Conservation (phyloP, 2,113 vertebrate genomes). For the Elephas maximus region DNA sequence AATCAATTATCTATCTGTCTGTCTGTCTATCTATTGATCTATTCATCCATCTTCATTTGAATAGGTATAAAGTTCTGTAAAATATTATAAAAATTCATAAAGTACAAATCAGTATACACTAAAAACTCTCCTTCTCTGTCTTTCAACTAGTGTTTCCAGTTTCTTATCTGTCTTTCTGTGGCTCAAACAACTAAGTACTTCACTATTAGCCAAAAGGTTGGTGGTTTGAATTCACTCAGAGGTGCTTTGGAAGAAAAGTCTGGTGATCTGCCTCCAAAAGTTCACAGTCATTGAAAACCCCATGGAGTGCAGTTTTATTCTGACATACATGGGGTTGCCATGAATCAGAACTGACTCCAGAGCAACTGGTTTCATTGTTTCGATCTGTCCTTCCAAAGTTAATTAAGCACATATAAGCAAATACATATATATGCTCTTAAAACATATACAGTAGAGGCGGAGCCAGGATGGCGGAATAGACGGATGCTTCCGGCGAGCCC, state of each 20-base stretch:
- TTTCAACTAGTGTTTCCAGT: slow-evolving; percentile 17
- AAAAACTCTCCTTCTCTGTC: slow-evolving; percentile 37
- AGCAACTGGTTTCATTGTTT: too few species aligned
- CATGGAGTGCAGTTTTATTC: too few species aligned
- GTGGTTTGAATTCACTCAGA: too few species aligned
- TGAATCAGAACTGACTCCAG: too few species aligned
- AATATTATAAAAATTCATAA: not conserved
- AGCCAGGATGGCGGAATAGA: too few species aligned
- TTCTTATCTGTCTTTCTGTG: not conserved
- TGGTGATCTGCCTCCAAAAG: too few species aligned
- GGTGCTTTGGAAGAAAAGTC: too few species aligned
- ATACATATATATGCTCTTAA: not conserved
- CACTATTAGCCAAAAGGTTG: too few species aligned
- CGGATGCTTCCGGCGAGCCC: too few species aligned
- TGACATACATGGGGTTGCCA: too few species aligned
- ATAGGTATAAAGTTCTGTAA: not conserved
- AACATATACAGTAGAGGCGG: not conserved
- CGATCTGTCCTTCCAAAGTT: not conserved
- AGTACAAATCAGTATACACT: not conserved
- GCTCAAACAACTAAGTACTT: too few species aligned
- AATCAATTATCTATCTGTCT: not conserved
- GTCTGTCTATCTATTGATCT: not conserved
- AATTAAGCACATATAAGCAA: not conserved
- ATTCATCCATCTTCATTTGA: not conserved
- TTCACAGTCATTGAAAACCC: too few species aligned